Evolutionary conservation across 2,888 invertebrate genomes (phyloP).

Genomic region (Pseudococcus viburni): DNA sequence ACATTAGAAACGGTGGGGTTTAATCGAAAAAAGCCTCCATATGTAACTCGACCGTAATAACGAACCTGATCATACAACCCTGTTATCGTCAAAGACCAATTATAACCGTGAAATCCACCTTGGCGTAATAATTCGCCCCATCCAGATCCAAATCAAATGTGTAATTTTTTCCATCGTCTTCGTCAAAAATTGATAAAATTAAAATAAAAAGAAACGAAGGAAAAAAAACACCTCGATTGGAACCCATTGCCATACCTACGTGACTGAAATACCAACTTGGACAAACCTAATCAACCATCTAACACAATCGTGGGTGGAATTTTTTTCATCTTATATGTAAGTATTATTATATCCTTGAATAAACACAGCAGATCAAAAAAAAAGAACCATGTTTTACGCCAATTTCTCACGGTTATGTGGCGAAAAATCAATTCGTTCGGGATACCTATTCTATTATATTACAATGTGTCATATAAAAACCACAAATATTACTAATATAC

Average conservation of each 20-base stretch:
- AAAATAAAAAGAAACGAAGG: not conserved
- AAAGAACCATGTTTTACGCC: not conserved
- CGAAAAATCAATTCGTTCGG: constrained; percentile 51
- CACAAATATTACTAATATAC: not conserved
- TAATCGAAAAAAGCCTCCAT: constrained; percentile 17
- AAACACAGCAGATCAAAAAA: not conserved
- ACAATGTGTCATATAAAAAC: not conserved
- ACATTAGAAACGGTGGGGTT: constrained; percentile 52
- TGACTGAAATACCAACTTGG: not conserved
- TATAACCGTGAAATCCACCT: constrained; percentile 21
- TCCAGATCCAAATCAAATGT: not conserved
- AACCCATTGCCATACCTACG: not conserved
- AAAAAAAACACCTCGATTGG: not conserved
- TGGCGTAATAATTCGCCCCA: constrained; percentile 21
- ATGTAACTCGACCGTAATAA: constrained; percentile 15
- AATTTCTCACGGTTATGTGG: constrained; percentile 49
- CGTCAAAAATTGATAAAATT: constrained; percentile 21
- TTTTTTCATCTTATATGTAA: not conserved
- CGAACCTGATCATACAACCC: constrained; percentile 13
- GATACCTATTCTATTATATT: not conserved
- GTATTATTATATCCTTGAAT: constrained; percentile 28
- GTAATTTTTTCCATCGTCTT: constrained; percentile 2
- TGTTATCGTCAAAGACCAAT: constrained; percentile 12
- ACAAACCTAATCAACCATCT: not conserved
- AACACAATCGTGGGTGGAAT: constrained; percentile 2